Base-by-base conservation (phyloP, 2,888 invertebrate species). In the Eurytoma adleriae region DNA sequence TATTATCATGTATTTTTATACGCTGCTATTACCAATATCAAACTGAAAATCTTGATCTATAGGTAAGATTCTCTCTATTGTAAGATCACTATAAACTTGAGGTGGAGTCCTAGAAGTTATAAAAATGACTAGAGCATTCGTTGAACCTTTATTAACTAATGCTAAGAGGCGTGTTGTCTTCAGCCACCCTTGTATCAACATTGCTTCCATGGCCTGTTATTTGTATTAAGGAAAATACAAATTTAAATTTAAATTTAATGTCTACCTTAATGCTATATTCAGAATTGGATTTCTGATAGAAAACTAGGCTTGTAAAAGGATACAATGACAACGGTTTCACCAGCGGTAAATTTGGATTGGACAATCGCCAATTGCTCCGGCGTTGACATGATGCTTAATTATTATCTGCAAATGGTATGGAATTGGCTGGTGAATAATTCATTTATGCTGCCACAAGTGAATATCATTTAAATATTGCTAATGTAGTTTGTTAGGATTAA, bases 1-100 rank as follows among this genome's bases (percentile, higher is more conserved):
- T 70, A 74, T 40, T 54, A 1, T 62, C 61, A 57, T 16, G 48
- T 52, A 40, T 52, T 61, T 20, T 61, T 56, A 40, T 50, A 83
- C 12, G 54, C 52, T 10, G 24, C n/a, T 30, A 59, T 92, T 92
- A 92, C 94, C 94, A 87, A 95, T 94, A 88, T 94, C 94, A 92
- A 96, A 95, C 90, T 94, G 94, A 90, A 97, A 96, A 86, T 94
- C 93, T 86, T 94, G 93, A 91, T 96, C 95, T 78, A 97, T 93
- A 40, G 97, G 96, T 86, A 97, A 93, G 72, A 96, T 94, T 90
- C 94, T 94, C 91, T 96, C 96, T 86, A 97, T 93, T 16, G 95
- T 94, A 84, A 97, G 92, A 91, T 97, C 96, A 72, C 94, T 94
- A 87, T 95, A 94, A 77, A 94, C 94, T 88, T 93, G 93, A 24